Evolutionary conservation across 1,140 invertebrate genomes (phyloP).

Genomic region (Colletes latitarsis): DNA sequence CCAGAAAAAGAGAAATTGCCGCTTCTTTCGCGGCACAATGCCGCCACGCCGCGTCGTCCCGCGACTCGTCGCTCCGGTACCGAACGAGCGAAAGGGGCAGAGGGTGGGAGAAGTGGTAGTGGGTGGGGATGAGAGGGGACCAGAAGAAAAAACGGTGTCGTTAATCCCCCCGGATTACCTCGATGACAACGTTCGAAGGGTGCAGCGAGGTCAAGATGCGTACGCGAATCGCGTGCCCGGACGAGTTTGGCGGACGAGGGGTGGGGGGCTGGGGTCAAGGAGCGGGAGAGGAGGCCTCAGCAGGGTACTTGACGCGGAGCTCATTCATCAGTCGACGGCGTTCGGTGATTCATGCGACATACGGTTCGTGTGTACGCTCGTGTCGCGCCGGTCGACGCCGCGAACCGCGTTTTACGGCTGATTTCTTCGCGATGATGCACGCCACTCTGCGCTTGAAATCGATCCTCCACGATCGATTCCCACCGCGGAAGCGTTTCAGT

Average conservation of each 20-base stretch:
- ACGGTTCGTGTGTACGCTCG: neutral
- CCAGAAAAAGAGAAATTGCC: neutral
- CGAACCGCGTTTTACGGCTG: slow-evolving; percentile 8
- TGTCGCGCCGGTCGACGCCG: slow-evolving; percentile 5
- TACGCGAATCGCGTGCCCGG: slow-evolving; percentile 22
- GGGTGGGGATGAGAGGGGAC: neutral
- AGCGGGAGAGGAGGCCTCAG: slow-evolving; percentile 42
- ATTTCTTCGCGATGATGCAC: slow-evolving; percentile 12
- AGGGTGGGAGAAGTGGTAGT: neutral
- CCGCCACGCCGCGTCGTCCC: too few species aligned
- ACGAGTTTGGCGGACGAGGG: too few species aligned
- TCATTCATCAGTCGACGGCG: slow-evolving; percentile 60
- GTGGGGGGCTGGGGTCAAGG: slow-evolving; percentile 31
- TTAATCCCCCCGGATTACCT: slow-evolving; percentile 14
- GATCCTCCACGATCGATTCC: slow-evolving; percentile 4
- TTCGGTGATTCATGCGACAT: slow-evolving; percentile 59
- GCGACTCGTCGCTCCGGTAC: neutral
- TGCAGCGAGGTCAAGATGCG: slow-evolving; percentile 32
- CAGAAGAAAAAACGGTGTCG: neutral
- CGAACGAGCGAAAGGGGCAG: neutral
- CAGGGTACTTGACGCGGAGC: slow-evolving; percentile 44
- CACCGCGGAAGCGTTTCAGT: neutral
- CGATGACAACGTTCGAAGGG: neutral
- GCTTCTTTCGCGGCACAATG: neutral
- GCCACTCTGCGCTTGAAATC: neutral